Evolutionary conservation across 2,113 vertebrate genomes (phyloP), one percentile per base, ranked within the genome.

Genomic region (Chaetodon auriga): DNA sequence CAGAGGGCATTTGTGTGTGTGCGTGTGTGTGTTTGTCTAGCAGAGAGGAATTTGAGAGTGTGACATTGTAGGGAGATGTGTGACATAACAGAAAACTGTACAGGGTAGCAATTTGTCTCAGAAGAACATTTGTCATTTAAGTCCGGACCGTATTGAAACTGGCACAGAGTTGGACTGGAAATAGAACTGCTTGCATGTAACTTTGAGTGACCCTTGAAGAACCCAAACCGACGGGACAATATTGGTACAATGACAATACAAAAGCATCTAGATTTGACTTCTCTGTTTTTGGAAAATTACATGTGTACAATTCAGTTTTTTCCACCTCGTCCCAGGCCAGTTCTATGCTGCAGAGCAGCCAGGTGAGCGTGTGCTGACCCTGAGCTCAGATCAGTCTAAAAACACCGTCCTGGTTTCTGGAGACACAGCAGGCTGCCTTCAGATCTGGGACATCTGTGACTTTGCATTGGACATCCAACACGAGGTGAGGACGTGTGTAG

Each of bases 361-460:
- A 15, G 77, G 85, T 25, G 72, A 82, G 2, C 58, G 76, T 63
- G 88, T 95, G 21, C 68, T 92, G 30, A 87, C 83, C n/a, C 75
- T 94, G 61, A 89, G 68, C 70, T 90, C 92, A 38, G 90, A 93
- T 76, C 86, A 91, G 36, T 49, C 75, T 15, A 60, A 85, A 64
- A 95, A 94, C 80, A 90, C 55, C 21, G 36, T 94, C n/a, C 92
- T 95, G 14, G 75, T 95, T 53, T 94, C 90, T 41, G 94, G 92
- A 81, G 93, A 95, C 89, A 90, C 90, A 2, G 3, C 81, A 0
- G 95, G 92, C 35, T 78, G 61, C 41, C 78, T 94, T 73, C 88
- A 93, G 18, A 57, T 93, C 49, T 95, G 93, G 93, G 93, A 94
- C 68, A 91, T 95, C 69, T 89, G 85, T 57, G 25, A 70, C n/a